Evolutionary conservation across 2,888 invertebrate genomes (phyloP).

Genomic region (Cheiracanthium punctorium): DNA sequence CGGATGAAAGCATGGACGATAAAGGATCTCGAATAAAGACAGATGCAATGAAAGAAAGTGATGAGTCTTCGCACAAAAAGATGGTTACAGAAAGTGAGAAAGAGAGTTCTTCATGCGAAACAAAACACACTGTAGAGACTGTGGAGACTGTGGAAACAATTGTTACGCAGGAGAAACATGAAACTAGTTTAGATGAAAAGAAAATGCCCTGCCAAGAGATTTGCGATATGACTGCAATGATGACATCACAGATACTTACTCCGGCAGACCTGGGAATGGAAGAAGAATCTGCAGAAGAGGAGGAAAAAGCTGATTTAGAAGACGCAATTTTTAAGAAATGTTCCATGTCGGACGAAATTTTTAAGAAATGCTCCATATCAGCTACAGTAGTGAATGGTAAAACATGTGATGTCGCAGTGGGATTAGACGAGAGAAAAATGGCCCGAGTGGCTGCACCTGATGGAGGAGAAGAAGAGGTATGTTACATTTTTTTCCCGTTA

Average conservation of each 20-base stretch:
- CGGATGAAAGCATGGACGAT: no score
- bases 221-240: slow-evolving; percentile 56
- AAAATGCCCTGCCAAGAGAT: not conserved
- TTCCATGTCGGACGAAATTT: slow-evolving; percentile 29
- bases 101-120: no score
- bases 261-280: slow-evolving; percentile 21
- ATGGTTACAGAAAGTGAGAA: no score
- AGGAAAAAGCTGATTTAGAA: not conserved
- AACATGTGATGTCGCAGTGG: slow-evolving; percentile 61
- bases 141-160: no score
- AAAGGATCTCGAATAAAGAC: not conserved
- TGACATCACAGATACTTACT: slow-evolving; percentile 57
- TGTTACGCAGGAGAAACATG: no score
- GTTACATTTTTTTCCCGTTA: not conserved
- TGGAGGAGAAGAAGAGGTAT: slow-evolving; percentile 64
- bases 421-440: slow-evolving; percentile 47
- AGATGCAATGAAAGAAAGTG: not conserved
- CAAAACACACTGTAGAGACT: no score
- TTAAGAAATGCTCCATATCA: slow-evolving; percentile 10
- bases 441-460: slow-evolving; percentile 49
- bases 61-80: not conserved
- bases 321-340: not conserved
- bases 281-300: not conserved
- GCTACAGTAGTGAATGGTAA: slow-evolving; percentile 25
- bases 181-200: no score